phyloP scores from a whole-genome alignment of 2,113 vertebrate species.

The Epinephelus fuscoguttatus region DNA sequence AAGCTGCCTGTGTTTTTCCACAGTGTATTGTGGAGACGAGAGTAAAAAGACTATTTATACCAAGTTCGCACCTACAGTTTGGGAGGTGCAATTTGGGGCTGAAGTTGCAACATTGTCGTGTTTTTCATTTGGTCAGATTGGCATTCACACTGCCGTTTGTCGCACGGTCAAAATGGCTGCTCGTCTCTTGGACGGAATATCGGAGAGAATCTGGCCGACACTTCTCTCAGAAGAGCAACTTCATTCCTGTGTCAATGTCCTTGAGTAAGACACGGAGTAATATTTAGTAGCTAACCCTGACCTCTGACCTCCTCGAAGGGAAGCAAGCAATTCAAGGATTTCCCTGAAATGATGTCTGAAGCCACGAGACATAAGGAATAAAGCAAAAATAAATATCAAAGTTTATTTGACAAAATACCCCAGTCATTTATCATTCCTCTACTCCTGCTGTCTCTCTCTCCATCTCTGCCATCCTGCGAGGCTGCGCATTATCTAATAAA shows the following conservation, averaged over 20 bases:
- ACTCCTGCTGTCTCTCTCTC: constrained; percentile 7
- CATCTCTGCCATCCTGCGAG: constrained; percentile 31
- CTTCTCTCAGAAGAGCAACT: too few species aligned
- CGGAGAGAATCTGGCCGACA: too few species aligned
- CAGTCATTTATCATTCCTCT: constrained; percentile 9
- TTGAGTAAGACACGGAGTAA: constrained; percentile 4
- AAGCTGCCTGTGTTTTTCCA: neutral
- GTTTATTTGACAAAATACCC: constrained; percentile 27
- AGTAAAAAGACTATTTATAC: neutral
- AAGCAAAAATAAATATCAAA: constrained; percentile 22
- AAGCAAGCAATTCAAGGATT: constrained; percentile 9
- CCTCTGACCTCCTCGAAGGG: constrained; percentile 11
- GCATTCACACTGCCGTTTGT: too few species aligned
- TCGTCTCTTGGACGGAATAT: too few species aligned
- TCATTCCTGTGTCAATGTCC: neutral
- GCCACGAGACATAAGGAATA: fast-evolving
- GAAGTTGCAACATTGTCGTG: too few species aligned
- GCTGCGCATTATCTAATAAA: constrained; percentile 71
- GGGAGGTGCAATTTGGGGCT: too few species aligned
- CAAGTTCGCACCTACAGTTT: too few species aligned
- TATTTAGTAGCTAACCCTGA: neutral
- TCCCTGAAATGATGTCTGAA: neutral
- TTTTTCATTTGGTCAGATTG: too few species aligned
- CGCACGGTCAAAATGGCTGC: too few species aligned
- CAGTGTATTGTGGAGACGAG: too few species aligned